Conservation (phyloP, 2,888 invertebrate species). For the Drosophila dives region DNA sequence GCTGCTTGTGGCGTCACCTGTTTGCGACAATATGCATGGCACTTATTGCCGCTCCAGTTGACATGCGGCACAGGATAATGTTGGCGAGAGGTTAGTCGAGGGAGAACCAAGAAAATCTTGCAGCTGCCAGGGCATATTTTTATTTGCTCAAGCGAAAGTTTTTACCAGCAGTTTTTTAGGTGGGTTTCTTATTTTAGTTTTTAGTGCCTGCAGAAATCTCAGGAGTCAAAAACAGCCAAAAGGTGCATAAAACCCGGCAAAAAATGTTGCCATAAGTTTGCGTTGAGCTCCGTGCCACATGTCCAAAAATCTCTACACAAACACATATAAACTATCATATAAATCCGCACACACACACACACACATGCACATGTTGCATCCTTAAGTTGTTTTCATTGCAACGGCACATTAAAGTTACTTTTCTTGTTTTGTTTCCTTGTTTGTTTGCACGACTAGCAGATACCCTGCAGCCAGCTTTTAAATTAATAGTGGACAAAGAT, state of each 20-base stretch:
- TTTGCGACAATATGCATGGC: slow-evolving; percentile 72
- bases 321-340: slow-evolving; percentile 14
- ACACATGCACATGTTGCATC: slow-evolving; percentile 35
- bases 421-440: not conserved
- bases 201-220: slow-evolving; percentile 40
- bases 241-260: slow-evolving; percentile 52
- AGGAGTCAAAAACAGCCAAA: slow-evolving; percentile 4
- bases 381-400: slow-evolving; percentile 46
- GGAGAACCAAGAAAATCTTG: slow-evolving; percentile 14
- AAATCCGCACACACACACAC: slow-evolving; percentile 9
- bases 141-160: slow-evolving; percentile 60
- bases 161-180: slow-evolving; percentile 24
- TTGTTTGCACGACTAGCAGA: not conserved
- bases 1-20: slow-evolving; percentile 60
- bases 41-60: slow-evolving; percentile 79
- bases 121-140: slow-evolving; percentile 52
- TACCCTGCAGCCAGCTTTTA: not conserved
- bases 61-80: slow-evolving; percentile 58
- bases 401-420: slow-evolving; percentile 36
- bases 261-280: slow-evolving; percentile 57
- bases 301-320: slow-evolving; percentile 68
- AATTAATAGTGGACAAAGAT: not conserved
- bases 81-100: not conserved
- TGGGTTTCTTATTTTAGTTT: not conserved
- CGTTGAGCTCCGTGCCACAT: slow-evolving; percentile 54